phyloP scores from a whole-genome alignment of 1,140 invertebrate genomes.

The Pomacea maculata region DNA sequence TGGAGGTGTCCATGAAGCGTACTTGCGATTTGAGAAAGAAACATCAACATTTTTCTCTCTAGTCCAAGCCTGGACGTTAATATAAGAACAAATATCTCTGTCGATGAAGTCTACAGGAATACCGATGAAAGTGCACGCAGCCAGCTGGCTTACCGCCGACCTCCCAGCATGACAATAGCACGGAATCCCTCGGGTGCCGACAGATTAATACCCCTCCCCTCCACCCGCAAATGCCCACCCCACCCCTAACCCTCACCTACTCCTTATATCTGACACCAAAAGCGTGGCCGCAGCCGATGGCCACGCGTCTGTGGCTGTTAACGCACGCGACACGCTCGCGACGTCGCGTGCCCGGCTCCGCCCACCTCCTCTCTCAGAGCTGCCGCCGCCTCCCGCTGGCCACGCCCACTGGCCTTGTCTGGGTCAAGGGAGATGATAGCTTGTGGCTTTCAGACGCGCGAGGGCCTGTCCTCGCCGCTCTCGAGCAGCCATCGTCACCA shows the following conservation, averaged over 20 bases:
- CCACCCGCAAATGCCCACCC: no score
- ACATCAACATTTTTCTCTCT: no score
- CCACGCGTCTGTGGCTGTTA: constrained; percentile 17
- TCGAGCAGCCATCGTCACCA: no score
- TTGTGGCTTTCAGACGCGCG: no score
- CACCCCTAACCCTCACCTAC: no score
- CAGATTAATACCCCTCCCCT: not conserved
- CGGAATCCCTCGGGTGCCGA: not conserved
- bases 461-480: no score
- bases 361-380: not conserved
- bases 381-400: not conserved
- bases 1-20: no score
- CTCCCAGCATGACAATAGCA: not conserved
- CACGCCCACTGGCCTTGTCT: constrained; percentile 8
- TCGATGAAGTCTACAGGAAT: not conserved
- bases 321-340: constrained; percentile 23
- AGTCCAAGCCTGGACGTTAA: no score
- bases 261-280: not conserved
- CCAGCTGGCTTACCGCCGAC: not conserved
- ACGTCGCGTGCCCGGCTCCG: constrained; percentile 15
- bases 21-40: no score
- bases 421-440: no score
- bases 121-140: not conserved
- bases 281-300: not conserved
- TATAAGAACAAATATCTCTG: not conserved